Base-by-base conservation (phyloP, 2,888 invertebrate species). In the Caenorhabditis japonica region DNA sequence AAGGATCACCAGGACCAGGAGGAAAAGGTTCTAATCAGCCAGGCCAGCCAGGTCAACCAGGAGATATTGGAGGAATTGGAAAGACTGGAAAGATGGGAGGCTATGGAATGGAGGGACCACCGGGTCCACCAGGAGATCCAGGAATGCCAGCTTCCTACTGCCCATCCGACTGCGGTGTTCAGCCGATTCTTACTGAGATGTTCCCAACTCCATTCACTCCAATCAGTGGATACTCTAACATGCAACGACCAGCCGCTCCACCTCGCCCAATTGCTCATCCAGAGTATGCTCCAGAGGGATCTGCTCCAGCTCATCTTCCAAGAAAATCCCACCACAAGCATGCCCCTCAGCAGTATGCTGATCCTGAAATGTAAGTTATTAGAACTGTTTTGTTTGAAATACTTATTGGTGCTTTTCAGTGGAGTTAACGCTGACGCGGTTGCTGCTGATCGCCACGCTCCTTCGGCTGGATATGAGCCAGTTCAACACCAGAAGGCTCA, bases 61-160 rank as follows among this genome's bases (percentile, higher is more conserved):
- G 86, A 52, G 75, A 76, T 3, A 53, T 58, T 38, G 87, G 86
- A 60, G 73, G 75, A 5, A 72, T 79, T 4, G 87, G 86, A 38
- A 71, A 70, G 13, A 69, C 76, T 8, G 83, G 85, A 53, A 75
- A 76, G 30, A 44, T 59, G 47, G 86, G 85, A 34, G 60, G 60
- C 33, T 75, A 72, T 21, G 85, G 85, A 15, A 75, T 80, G 69
- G 80, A 81, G 44, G 85, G 85, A 58, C 81, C 77, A 12, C 71
- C 75, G 51, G 85, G 85, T 33, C 81, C 84, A 38, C 84, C 84
- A 36, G 86, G 86, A 75, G 85, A 86, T 41, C 83, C 86, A 49
- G 83, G 84, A 52, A 77, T 77, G 75, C 84, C 84, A 19, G 79
- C 83, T 10, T 75, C 81, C 2, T 85, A 84, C 58, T 85, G 85